Conservation (phyloP, 2,113 vertebrate species). For the Phylloscopus trochilus region DNA sequence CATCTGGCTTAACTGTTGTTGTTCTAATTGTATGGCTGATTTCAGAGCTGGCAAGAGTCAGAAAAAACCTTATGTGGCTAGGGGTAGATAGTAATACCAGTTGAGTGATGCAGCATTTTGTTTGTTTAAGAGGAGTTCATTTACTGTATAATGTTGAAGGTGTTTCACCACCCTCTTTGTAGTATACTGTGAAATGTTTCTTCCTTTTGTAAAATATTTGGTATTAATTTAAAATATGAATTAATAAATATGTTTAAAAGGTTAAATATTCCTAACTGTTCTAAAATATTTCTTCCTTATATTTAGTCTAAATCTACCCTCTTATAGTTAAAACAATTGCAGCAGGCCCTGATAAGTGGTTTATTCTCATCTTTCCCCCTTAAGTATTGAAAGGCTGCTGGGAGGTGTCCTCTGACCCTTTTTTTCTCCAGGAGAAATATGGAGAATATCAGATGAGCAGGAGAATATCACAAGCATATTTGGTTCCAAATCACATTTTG, state of each 20-base stretch:
- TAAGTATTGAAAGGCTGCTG: not conserved
- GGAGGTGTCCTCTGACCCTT: not conserved
- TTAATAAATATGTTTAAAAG: not conserved
- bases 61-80: not conserved
- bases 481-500: conserved; percentile 2
- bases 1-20: not conserved
- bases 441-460: not conserved
- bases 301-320: not conserved
- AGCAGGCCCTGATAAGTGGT: not conserved
- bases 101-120: not conserved
- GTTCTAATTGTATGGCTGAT: not conserved
- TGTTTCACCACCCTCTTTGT: not conserved
- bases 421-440: not conserved
- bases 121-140: not conserved
- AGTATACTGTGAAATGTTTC: not conserved
- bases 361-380: not conserved
- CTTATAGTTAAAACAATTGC: not conserved
- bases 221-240: not conserved
- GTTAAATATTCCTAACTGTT: not conserved
- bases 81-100: not conserved
- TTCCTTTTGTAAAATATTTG: not conserved
- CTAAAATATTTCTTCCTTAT: not conserved
- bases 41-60: not conserved
- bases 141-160: not conserved
- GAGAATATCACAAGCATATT: not conserved